These are phyloP conservation scores for Lasioglossum oenotherae DNA, from an alignment of 2,888 invertebrate genomes.

Conservation along the genomic window DNA sequence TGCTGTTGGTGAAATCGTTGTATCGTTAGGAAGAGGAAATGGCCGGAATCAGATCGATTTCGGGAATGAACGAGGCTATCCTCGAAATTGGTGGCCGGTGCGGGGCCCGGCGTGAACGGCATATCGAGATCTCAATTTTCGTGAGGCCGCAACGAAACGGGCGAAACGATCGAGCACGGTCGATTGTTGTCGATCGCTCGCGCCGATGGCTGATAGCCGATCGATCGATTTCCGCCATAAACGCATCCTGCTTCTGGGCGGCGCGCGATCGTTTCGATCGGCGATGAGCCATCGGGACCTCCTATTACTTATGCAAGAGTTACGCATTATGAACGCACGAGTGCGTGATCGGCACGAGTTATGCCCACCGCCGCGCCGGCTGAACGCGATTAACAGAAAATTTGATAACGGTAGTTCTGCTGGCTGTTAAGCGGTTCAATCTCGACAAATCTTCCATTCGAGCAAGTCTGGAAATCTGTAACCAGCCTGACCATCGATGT, in stretches of 20 bases:
- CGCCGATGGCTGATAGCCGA: not conserved
- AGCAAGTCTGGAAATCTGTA: not conserved
- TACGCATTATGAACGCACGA: slow-evolving; percentile 47
- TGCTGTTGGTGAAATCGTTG: slow-evolving; percentile 2
- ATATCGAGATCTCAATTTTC: not conserved
- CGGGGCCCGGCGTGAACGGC: not conserved
- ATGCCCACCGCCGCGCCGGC: not conserved
- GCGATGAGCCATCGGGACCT: slow-evolving; percentile 54
- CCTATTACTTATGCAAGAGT: slow-evolving; percentile 67
- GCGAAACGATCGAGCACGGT: slow-evolving; percentile 1
- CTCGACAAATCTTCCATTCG: slow-evolving; percentile 1
- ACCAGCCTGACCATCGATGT: not conserved
- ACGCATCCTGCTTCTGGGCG: slow-evolving; percentile 64
- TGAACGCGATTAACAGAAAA: slow-evolving; percentile 8
- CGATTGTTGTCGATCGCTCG: slow-evolving; percentile 46
- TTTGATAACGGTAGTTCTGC: slow-evolving; percentile 17
- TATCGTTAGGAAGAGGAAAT: slow-evolving; percentile 9
- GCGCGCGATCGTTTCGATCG: slow-evolving; percentile 65
- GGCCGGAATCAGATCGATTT: slow-evolving; percentile 1
- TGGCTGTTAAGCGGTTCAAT: slow-evolving; percentile 7
- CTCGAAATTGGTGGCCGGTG: slow-evolving; percentile 2
- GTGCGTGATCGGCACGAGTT: slow-evolving; percentile 5
- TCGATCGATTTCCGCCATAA: slow-evolving; percentile 43
- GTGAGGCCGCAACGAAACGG: not conserved
- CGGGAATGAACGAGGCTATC: not conserved